Conservation (phyloP, 2,888 invertebrate species). For the Synanthedon andrenaeformis region DNA sequence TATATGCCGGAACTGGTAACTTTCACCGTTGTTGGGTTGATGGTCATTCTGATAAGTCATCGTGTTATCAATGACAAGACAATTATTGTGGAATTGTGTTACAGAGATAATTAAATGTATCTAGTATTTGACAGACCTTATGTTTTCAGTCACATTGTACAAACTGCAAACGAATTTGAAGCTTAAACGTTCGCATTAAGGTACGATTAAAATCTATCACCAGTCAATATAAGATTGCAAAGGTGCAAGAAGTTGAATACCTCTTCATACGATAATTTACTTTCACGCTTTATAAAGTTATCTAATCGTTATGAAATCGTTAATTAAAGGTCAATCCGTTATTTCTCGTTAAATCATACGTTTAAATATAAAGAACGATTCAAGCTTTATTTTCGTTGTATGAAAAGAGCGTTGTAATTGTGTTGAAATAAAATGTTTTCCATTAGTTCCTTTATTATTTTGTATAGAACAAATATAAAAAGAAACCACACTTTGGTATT, state of each 20-base stretch:
- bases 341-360: neutral
- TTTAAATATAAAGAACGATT: too few relatives aligned
- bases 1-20: slow-evolving; percentile 59
- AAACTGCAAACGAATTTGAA: neutral
- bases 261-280: slow-evolving; percentile 11
- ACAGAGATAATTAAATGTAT: slow-evolving; percentile 10
- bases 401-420: too few relatives aligned
- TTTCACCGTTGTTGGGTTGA: slow-evolving; percentile 39
- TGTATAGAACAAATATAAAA: too few relatives aligned
- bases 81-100: slow-evolving; percentile 20
- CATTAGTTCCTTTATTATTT: too few relatives aligned
- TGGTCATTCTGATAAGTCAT: slow-evolving; percentile 30
- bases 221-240: neutral
- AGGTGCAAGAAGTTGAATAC: neutral
- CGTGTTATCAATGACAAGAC: slow-evolving; percentile 16
- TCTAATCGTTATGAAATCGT: slow-evolving; percentile 36
- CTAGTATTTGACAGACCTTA: neutral
- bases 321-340: slow-evolving; percentile 10
- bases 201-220: neutral
- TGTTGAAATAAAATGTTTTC: too few relatives aligned
- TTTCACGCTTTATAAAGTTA: slow-evolving; percentile 40
- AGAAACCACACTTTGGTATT: too few relatives aligned
- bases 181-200: neutral
- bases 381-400: too few relatives aligned
- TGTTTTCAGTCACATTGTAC: neutral